Conservation (phyloP, 2,113 vertebrate genomes). For the Pseudorectes ferrugineus region DNA sequence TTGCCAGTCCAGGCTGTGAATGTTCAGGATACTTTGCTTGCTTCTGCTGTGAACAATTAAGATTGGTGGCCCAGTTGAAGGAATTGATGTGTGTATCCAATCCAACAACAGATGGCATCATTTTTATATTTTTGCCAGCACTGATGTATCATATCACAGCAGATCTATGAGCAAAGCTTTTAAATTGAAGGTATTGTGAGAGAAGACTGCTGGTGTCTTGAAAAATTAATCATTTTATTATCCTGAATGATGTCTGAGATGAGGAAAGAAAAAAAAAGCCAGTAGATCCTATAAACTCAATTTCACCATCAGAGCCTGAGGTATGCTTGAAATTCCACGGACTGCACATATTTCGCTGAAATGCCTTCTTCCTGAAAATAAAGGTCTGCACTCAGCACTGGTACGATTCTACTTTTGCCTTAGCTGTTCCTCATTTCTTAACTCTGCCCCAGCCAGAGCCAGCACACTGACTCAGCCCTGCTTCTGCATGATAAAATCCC, state of each 20-base stretch:
- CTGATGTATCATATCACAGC: background rate
- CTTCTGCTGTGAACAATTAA: background rate
- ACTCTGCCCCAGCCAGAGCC: background rate
- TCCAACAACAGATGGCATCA: background rate
- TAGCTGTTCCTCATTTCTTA: background rate
- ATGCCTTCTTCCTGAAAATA: background rate
- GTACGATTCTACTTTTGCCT: background rate
- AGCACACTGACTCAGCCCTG: background rate
- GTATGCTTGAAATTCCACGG: background rate
- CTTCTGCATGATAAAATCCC: background rate
- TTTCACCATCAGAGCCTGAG: background rate
- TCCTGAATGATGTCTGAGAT: background rate
- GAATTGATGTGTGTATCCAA: background rate
- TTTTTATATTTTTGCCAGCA: background rate
- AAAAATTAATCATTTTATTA: background rate
- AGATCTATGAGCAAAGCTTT: background rate
- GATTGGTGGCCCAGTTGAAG: background rate
- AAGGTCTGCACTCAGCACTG: background rate
- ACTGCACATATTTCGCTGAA: background rate
- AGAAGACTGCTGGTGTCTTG: background rate
- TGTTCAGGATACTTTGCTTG: background rate
- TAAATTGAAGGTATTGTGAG: background rate
- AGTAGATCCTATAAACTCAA: background rate
- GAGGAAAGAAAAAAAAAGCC: background rate
- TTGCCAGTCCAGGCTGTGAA: background rate